Conservation (phyloP, 2,797 vertebrate genomes). For the Crocidura indochinensis region DNA sequence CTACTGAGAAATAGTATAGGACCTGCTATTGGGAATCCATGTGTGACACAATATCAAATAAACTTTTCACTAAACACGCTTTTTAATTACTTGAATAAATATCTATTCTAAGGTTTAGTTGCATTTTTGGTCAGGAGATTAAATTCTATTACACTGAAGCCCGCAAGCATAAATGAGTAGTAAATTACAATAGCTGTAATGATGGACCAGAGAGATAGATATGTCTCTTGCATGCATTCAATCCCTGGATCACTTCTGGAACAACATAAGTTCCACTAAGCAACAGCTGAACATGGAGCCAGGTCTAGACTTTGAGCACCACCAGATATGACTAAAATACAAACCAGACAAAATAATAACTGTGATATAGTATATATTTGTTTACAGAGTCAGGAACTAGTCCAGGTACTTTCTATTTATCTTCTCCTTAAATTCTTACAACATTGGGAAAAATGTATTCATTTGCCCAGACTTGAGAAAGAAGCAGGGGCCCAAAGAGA, state of each 20-base stretch:
- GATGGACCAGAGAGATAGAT: too few relatives aligned
- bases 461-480: neutral
- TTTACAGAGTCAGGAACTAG: neutral
- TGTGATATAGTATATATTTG: neutral
- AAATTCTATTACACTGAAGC: neutral
- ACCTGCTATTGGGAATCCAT: neutral
- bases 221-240: too few relatives aligned
- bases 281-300: too few relatives aligned
- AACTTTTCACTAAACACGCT: neutral
- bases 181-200: neutral
- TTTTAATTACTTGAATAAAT: neutral
- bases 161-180: neutral
- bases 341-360: too few relatives aligned
- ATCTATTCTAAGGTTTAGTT: neutral
- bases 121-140: neutral
- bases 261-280: too few relatives aligned
- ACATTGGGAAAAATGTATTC: neutral
- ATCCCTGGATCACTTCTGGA: too few relatives aligned
- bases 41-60: neutral
- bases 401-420: neutral
- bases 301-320: too few relatives aligned
- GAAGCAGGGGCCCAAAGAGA: neutral
- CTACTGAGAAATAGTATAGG: neutral
- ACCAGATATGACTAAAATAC: too few relatives aligned
- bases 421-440: slow-evolving; percentile 20